Evolutionary conservation across 2,888 invertebrate species (phyloP).

Genomic region (Pachliopta kotzebuea): DNA sequence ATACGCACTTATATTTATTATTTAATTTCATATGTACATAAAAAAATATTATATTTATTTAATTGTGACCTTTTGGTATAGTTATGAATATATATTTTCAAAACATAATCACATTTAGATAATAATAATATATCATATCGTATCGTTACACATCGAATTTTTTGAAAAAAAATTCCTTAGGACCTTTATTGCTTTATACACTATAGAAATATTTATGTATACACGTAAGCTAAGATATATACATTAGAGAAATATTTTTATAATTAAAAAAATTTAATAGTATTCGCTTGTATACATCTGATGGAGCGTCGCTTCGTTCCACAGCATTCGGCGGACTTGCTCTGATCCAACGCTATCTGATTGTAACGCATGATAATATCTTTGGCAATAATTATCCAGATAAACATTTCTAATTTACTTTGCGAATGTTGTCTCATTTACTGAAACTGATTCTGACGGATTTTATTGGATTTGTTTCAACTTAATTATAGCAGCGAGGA

Average conservation of each 20-base stretch:
- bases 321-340: background rate
- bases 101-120: slow-evolving; percentile 7
- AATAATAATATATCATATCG: slow-evolving; percentile 6
- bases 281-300: background rate
- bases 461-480: too few relatives aligned
- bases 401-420: too few relatives aligned
- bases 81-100: background rate
- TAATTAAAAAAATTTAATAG: slow-evolving; percentile 9
- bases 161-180: background rate
- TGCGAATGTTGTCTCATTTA: too few relatives aligned
- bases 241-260: slow-evolving; percentile 17
- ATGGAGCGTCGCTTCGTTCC: too few relatives aligned
- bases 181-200: slow-evolving; percentile 1
- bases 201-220: background rate
- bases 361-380: slow-evolving; percentile 3
- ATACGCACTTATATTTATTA: too few relatives aligned
- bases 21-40: too few relatives aligned
- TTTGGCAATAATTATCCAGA: background rate
- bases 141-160: slow-evolving; percentile 15
- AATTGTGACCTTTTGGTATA: background rate
- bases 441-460: too few relatives aligned
- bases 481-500: too few relatives aligned
- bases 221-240: slow-evolving; percentile 9
- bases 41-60: too few relatives aligned
- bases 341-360: slow-evolving; percentile 4